Evolutionary conservation across 2,888 invertebrate species (phyloP).

Genomic region (Aphidoletes aphidimyza): DNA sequence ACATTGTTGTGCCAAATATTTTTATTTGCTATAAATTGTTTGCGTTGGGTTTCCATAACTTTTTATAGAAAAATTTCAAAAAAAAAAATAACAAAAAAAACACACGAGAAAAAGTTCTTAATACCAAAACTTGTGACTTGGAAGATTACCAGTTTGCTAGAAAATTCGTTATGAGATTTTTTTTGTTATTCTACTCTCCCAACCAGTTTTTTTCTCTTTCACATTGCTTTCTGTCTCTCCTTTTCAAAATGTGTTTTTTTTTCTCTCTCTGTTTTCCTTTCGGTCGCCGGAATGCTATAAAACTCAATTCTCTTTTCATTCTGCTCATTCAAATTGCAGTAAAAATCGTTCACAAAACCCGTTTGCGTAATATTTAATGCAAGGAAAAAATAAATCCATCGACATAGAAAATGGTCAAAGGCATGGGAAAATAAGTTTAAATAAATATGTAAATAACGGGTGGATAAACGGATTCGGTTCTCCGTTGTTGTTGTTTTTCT

Average conservation of each 20-base stretch:
- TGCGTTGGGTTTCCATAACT: conserved; percentile 37
- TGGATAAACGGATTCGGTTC: conserved; percentile 48
- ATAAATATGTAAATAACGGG: conserved; percentile 39
- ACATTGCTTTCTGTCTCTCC: background rate
- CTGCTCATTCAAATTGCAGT: conserved; percentile 7
- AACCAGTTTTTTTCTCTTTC: background rate
- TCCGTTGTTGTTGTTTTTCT: too few species aligned
- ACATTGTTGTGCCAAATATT: conserved; percentile 38
- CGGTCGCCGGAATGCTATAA: background rate
- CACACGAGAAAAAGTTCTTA: background rate
- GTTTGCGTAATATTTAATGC: conserved; percentile 30
- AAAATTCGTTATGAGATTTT: conserved; percentile 27
- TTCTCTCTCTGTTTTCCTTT: background rate
- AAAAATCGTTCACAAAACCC: conserved; percentile 43
- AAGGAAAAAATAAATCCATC: conserved; percentile 6
- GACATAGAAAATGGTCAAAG: conserved; percentile 33
- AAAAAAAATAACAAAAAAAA: background rate
- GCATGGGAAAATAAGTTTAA: conserved; percentile 44
- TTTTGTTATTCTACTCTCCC: too few species aligned
- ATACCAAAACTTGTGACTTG: conserved; percentile 40
- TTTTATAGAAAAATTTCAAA: too few species aligned
- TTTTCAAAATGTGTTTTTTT: background rate
- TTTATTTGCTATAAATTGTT: conserved; percentile 49
- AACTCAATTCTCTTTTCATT: background rate
- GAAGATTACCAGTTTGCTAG: conserved; percentile 22